phyloP scores from a whole-genome alignment of 2,888 invertebrate species.

The Parelbella ahira region DNA sequence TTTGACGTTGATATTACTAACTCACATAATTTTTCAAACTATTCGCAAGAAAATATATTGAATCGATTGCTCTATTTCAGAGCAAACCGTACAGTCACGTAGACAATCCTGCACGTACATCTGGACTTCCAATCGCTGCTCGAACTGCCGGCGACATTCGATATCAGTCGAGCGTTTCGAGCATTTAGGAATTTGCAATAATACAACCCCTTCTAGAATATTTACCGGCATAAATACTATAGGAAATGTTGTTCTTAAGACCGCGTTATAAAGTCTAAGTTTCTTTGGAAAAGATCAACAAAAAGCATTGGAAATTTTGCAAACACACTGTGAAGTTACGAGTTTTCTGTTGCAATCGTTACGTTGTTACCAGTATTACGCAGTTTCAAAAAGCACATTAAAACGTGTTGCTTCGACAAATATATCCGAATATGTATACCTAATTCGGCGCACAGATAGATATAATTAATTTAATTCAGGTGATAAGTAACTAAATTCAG shows the following conservation, averaged over 20 bases:
- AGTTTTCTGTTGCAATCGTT: slow-evolving; percentile 59
- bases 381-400: slow-evolving; percentile 33
- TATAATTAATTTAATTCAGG: too few species aligned
- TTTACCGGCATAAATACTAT: slow-evolving; percentile 20
- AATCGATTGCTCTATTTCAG: slow-evolving; percentile 23
- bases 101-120: slow-evolving; percentile 53
- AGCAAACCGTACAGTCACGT: slow-evolving; percentile 44
- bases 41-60: slow-evolving; percentile 7
- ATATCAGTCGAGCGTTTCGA: slow-evolving; percentile 58
- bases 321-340: slow-evolving; percentile 59
- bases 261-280: slow-evolving; percentile 33
- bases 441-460: too few species aligned
- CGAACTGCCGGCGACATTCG: slow-evolving; percentile 60
- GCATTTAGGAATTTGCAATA: slow-evolving; percentile 77
- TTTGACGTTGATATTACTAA: too few species aligned
- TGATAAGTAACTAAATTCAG: too few species aligned
- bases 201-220: slow-evolving; percentile 43
- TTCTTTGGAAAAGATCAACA: slow-evolving; percentile 22
- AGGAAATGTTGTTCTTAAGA: neutral
- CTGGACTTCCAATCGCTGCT: slow-evolving; percentile 62
- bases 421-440: too few species aligned
- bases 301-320: slow-evolving; percentile 31
- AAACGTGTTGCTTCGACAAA: too few species aligned
- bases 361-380: slow-evolving; percentile 20
- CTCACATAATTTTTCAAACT: too few species aligned